phyloP scores from a whole-genome alignment of 2,888 invertebrate species.

The Andrena camellia region DNA sequence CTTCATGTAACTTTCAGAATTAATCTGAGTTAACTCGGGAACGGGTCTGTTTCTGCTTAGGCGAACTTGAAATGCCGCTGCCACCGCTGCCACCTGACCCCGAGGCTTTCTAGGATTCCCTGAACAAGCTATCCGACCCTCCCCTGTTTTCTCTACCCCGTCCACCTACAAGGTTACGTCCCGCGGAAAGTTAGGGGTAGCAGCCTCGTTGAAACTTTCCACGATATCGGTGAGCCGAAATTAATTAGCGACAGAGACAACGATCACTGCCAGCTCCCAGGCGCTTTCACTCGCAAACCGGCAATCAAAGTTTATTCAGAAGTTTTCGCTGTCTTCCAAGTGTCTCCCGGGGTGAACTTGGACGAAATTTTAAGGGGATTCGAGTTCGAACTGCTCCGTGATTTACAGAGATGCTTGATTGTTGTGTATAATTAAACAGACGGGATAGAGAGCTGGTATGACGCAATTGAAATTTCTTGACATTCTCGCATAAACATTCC shows the following conservation, averaged over 20 bases:
- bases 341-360: neutral
- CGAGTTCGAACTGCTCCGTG: too few species aligned
- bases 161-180: conserved; percentile 42
- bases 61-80: conserved; percentile 57
- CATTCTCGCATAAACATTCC: neutral
- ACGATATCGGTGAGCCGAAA: conserved; percentile 58
- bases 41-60: conserved; percentile 63
- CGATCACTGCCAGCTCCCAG: conserved; percentile 42
- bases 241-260: conserved; percentile 63
- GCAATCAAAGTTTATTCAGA: conserved; percentile 55
- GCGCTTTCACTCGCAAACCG: conserved; percentile 39
- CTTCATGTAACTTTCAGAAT: conserved; percentile 46
- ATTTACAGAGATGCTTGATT: neutral
- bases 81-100: conserved; percentile 47
- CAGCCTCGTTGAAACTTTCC: conserved; percentile 54
- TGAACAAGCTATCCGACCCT: conserved; percentile 23
- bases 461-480: neutral
- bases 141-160: conserved; percentile 32
- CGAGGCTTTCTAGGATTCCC: conserved; percentile 46
- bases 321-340: conserved; percentile 1
- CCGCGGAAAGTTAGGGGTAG: conserved; percentile 39
- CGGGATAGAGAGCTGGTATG: neutral
- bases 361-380: conserved; percentile 12
- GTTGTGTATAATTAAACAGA: neutral
- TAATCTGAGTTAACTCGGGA: conserved; percentile 60